These are phyloP conservation scores for Bhutanitis thaidina DNA, from an alignment of 2,888 invertebrate species.

Conservation along the genomic window DNA sequence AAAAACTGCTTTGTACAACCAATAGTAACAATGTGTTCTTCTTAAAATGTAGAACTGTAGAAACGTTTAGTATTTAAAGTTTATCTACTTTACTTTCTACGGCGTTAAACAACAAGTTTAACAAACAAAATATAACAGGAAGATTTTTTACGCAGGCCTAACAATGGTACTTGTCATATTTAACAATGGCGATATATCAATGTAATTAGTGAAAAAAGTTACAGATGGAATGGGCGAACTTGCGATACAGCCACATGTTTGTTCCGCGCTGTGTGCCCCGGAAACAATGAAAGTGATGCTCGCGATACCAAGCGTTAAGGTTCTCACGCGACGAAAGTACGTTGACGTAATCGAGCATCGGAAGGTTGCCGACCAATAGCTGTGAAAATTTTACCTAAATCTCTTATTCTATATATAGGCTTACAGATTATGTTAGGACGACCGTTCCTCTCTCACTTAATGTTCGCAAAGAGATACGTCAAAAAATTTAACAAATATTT, in stretches of 20 bases:
- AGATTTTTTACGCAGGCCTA: slow-evolving; percentile 1
- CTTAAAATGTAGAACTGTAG: no score
- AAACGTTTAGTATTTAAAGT: no score
- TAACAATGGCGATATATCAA: slow-evolving; percentile 14
- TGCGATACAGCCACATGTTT: slow-evolving; percentile 26
- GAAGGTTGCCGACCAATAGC: slow-evolving; percentile 27
- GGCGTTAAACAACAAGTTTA: no score
- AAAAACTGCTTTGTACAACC: no score
- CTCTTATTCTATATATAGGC: background rate
- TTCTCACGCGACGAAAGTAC: slow-evolving; percentile 72
- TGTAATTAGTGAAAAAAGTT: slow-evolving; percentile 14
- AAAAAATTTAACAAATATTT: no score
- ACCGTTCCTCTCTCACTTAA: no score
- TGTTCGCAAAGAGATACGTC: no score
- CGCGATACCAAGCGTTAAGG: slow-evolving; percentile 44
- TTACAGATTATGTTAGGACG: no score
- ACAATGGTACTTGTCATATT: slow-evolving; percentile 2
- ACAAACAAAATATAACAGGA: background rate
- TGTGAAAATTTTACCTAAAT: slow-evolving; percentile 14
- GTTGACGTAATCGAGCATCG: slow-evolving; percentile 52
- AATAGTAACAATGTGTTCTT: no score
- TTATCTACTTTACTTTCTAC: no score
- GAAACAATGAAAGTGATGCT: slow-evolving; percentile 67
- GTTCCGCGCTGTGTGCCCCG: slow-evolving; percentile 35
- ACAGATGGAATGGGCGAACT: slow-evolving; percentile 5